A percentile compares a stretch with the other conserved stretches of the same genome.
Conservation (phyloP, 2,113 vertebrate genomes). For the Thamnophis sirtalis region DNA sequence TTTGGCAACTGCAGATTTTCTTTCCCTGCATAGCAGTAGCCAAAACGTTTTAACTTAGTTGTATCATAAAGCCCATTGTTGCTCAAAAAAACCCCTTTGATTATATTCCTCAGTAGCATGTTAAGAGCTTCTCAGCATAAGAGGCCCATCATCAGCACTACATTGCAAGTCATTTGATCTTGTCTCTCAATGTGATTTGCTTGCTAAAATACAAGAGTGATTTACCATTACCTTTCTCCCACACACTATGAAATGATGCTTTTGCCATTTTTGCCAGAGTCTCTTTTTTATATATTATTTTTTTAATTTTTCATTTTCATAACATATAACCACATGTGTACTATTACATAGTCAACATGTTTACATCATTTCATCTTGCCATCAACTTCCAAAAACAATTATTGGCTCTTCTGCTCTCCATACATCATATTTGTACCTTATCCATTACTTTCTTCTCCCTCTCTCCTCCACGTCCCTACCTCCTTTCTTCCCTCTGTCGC, state of each 20-base stretch:
- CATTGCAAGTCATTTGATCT: not conserved
- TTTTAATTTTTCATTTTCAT: too few species aligned
- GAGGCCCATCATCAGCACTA: not conserved
- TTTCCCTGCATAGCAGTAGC: not conserved
- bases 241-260: not conserved
- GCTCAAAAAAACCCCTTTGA: not conserved
- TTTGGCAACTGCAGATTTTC: not conserved
- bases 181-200: not conserved
- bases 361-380: too few species aligned
- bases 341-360: too few species aligned
- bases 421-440: too few species aligned
- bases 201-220: not conserved
- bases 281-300: too few species aligned
- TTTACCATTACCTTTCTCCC: not conserved
- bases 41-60: not conserved
- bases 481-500: too few species aligned
- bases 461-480: too few species aligned
- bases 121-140: not conserved
- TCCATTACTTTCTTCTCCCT: too few species aligned
- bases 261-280: not conserved
- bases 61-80: not conserved
- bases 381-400: too few species aligned
- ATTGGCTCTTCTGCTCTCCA: too few species aligned
- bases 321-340: too few species aligned
- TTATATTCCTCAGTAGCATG: not conserved